Percentiles rank a stretch among this genome's conserved stretches.
These are phyloP conservation scores for Iguana delicatissima DNA, from an alignment of 2,797 vertebrate genomes.

Conservation along the genomic window DNA sequence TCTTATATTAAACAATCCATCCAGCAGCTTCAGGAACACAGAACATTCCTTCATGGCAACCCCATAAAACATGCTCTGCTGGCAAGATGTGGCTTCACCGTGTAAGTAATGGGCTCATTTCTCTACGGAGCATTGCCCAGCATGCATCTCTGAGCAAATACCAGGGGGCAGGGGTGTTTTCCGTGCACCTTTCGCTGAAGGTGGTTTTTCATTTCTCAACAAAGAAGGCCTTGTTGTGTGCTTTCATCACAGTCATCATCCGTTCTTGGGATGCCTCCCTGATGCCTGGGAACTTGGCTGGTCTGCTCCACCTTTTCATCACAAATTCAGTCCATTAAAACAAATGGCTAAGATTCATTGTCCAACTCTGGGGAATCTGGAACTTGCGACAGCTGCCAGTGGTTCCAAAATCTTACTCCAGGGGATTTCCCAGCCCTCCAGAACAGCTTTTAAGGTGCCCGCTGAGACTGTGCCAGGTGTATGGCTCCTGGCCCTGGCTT, in stretches of 20 bases:
- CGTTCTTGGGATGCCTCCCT: not conserved
- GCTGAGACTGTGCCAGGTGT: too few species aligned
- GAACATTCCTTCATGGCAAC: not conserved
- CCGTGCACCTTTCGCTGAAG: not conserved
- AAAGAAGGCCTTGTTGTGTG: not conserved
- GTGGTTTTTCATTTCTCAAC: slow-evolving; percentile 11
- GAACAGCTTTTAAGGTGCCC: too few species aligned
- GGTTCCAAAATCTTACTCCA: too few species aligned
- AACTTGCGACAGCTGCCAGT: too few species aligned
- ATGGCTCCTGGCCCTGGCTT: too few species aligned
- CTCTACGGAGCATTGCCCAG: not conserved
- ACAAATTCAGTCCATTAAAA: slow-evolving; percentile 5
- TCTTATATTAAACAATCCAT: slow-evolving; percentile 9
- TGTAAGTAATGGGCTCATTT: not conserved
- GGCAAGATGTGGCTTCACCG: not conserved
- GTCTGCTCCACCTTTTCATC: not conserved
- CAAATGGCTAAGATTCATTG: too few species aligned
- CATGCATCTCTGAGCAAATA: not conserved
- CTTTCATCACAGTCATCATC: not conserved
- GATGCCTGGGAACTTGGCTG: not conserved
- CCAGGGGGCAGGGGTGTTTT: not conserved
- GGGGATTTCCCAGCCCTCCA: too few species aligned
- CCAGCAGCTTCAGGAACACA: not conserved
- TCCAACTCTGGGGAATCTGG: too few species aligned
- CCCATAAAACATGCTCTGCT: not conserved